A percentile compares a stretch with the other conserved stretches of the same genome.
These are phyloP conservation scores for Desoria tigrina DNA, from an alignment of 2,888 invertebrate genomes.

Conservation along the genomic window DNA sequence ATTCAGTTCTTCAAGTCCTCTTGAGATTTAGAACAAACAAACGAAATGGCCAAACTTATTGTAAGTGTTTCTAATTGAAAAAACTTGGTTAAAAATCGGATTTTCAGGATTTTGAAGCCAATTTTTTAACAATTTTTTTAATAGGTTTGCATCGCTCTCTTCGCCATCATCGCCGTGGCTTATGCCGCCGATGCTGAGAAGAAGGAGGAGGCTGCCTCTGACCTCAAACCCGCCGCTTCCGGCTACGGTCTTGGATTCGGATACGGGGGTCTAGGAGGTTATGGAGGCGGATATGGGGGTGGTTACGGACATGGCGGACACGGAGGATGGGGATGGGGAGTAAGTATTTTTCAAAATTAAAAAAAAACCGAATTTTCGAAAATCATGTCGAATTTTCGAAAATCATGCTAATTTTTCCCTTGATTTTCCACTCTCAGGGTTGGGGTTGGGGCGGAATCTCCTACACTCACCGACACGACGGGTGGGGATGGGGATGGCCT, in stretches of 20 bases:
- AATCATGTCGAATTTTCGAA: no score
- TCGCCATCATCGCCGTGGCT: constrained; percentile 25
- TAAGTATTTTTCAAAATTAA: no score
- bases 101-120: background rate
- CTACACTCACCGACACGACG: background rate
- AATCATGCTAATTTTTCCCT: no score
- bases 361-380: no score
- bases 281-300: background rate
- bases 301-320: background rate
- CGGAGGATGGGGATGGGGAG: background rate
- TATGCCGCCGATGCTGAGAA: constrained; percentile 3
- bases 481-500: background rate
- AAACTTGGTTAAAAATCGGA: background rate
- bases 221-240: constrained; percentile 10
- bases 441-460: constrained; percentile 1
- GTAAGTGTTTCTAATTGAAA: background rate
- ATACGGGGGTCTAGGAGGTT: background rate
- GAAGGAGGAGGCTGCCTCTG: background rate
- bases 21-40: no score
- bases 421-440: no score
- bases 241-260: constrained; percentile 8
- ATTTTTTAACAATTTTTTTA: background rate
- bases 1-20: no score
- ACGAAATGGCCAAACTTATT: constrained; percentile 4
- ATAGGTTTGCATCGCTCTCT: constrained; percentile 17